Evolutionary conservation across 2,113 vertebrate species (phyloP), one percentile per base, ranked within the genome.

Genomic region (Nymphicus hollandicus): DNA sequence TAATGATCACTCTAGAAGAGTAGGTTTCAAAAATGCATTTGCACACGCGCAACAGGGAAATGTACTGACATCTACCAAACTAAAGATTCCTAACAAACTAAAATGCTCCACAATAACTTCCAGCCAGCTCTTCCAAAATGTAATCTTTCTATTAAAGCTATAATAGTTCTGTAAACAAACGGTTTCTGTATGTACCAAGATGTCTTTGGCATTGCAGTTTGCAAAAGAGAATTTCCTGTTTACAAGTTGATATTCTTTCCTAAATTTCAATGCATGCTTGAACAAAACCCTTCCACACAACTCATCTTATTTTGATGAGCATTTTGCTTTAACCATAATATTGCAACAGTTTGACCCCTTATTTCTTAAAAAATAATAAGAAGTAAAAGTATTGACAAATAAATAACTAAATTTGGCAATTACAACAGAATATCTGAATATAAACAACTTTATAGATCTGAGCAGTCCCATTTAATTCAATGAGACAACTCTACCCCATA

Each of bases 141-240:
- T 25, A 76, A 70, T 89, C 50, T 65, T 79, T 47, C 50, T 69
- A 66, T 70, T 85, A 89, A 88, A 88, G 74, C 35, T 58, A 28
- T 66, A 73, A 63, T 47, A 66, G 46, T 18, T 81, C 60, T 68
- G n/a, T 94, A 89, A 93, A 95, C 89, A 93, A 78, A 93, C 22
- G 80, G 37, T 88, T 94, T 92, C 68, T 95, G 69, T 81, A 46
- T 88, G 90, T 58, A 90, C 35, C n/a, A 24, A 86, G 64, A 91
- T 37, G 31, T 41, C 24, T 70, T 88, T 93, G 86, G 80, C 76
- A 83, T 4, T 64, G 50, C 24, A 72, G 50, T 35, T 70, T 50
- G 69, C 46, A 55, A 86, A 77, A 71, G 49, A 70, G 71, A 83
- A 90, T 90, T 96, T 96, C 94, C 88, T 96, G 92, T 94, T 96